These are phyloP conservation scores for Diceros bicornis DNA, from an alignment of 2,797 vertebrate species.

Conservation along the genomic window DNA sequence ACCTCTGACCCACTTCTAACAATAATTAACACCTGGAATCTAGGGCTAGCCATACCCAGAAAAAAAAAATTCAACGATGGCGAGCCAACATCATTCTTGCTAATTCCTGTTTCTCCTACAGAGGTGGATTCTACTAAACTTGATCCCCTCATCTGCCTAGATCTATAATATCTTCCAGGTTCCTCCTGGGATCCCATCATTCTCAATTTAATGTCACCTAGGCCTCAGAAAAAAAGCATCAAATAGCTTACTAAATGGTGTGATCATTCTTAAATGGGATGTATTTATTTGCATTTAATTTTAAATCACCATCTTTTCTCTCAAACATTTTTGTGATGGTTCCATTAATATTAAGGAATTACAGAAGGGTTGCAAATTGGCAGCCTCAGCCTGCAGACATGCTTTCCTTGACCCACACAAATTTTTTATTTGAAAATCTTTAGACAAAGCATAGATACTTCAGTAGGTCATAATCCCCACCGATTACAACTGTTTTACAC, in stretches of 20 bases:
- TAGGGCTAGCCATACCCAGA: not conserved
- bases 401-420: conserved; percentile 50
- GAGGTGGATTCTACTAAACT: conserved; percentile 23
- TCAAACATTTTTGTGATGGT: conserved; percentile 60
- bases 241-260: conserved; percentile 37
- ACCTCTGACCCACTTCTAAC: not conserved
- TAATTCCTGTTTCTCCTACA: not conserved
- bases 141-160: not conserved
- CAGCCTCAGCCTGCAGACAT: not conserved
- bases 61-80: not conserved
- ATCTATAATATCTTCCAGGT: not conserved
- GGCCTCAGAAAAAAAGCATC: not conserved
- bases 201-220: conserved; percentile 41
- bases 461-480: conserved; percentile 55
- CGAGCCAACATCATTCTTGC: not conserved
- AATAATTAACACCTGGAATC: conserved; percentile 37
- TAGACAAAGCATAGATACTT: conserved; percentile 68
- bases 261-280: conserved; percentile 61
- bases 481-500: conserved; percentile 11
- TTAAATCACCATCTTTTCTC: conserved; percentile 71
- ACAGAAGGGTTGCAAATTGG: conserved; percentile 61
- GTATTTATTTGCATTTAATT: conserved; percentile 74
- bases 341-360: conserved; percentile 73
- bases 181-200: not conserved
- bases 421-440: conserved; percentile 74